Conservation (phyloP, 1,140 invertebrate genomes). For the Geopemphigus sp. region DNA sequence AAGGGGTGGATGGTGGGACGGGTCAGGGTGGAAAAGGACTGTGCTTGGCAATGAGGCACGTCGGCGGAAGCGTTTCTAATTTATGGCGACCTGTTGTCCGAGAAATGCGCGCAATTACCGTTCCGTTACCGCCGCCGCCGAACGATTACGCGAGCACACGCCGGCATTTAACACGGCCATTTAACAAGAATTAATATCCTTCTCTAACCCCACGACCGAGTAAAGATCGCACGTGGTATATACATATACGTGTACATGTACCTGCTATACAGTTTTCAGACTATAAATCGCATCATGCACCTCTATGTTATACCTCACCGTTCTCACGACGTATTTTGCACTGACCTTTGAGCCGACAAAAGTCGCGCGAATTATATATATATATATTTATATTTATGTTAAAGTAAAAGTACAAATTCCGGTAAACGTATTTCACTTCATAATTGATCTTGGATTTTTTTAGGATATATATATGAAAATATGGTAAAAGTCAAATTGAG, state of each 20-base stretch:
- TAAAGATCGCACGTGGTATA: neutral
- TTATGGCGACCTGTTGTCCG: constrained; percentile 50
- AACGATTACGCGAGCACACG: constrained; percentile 38
- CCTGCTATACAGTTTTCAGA: neutral
- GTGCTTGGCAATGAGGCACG: neutral
- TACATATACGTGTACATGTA: neutral
- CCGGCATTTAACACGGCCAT: constrained; percentile 47
- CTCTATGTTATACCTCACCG: neutral
- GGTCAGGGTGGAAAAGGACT: no score
- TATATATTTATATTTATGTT: no score
- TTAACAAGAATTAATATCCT: constrained; percentile 49
- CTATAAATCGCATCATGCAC: constrained; percentile 7
- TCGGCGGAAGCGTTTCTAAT: constrained; percentile 38
- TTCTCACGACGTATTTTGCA: neutral
- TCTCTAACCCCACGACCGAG: constrained; percentile 16
- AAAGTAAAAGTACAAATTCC: no score
- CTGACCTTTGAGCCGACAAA: neutral
- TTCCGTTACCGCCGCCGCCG: constrained; percentile 35
- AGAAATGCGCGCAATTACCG: constrained; percentile 47
- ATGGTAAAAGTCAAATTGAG: no score
- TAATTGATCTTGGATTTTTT: no score
- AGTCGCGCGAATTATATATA: no score
- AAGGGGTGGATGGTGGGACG: neutral
- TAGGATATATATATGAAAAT: no score
- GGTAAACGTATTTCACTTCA: no score